Percentiles rank a stretch among this genome's conserved stretches.
Conservation (phyloP, 1,140 invertebrate species). For the Drosophila pandora region DNA sequence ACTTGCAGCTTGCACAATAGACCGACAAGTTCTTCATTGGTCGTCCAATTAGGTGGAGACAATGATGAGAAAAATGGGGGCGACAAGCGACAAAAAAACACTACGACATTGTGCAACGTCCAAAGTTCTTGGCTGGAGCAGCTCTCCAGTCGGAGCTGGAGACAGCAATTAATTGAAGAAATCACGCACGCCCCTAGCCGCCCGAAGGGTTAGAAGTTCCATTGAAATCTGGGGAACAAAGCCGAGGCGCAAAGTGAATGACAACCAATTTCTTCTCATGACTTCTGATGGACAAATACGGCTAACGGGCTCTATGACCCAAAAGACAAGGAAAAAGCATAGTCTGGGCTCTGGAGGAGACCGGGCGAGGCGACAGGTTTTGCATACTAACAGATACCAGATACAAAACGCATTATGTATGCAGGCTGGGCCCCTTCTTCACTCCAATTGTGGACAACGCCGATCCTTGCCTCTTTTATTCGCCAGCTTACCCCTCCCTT, state of each 20-base stretch:
- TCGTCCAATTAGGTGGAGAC: slow-evolving; percentile 53
- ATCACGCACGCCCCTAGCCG: slow-evolving; percentile 64
- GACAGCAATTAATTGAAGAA: slow-evolving; percentile 80
- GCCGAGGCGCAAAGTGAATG: slow-evolving; percentile 44
- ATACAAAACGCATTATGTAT: slow-evolving; percentile 55
- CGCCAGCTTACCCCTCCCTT: slow-evolving; percentile 22
- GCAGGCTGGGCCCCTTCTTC: slow-evolving; percentile 46
- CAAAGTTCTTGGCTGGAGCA: slow-evolving; percentile 43
- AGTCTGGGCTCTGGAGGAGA: background rate
- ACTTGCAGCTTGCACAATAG: slow-evolving; percentile 23
- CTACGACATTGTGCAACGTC: slow-evolving; percentile 64
- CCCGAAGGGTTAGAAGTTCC: slow-evolving; percentile 50
- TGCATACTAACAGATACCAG: slow-evolving; percentile 70
- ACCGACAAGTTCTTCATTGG: slow-evolving; percentile 41
- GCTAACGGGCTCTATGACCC: slow-evolving; percentile 68
- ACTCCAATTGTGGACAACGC: slow-evolving; percentile 70
- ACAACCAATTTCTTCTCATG: slow-evolving; percentile 57
- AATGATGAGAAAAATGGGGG: slow-evolving; percentile 49
- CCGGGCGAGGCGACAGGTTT: slow-evolving; percentile 58
- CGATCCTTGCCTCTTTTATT: slow-evolving; percentile 11
- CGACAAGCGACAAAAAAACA: slow-evolving; percentile 24
- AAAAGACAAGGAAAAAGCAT: slow-evolving; percentile 30
- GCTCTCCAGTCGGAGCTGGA: slow-evolving; percentile 14
- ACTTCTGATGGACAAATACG: slow-evolving; percentile 72
- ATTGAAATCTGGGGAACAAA: slow-evolving; percentile 29